Evolutionary conservation across 30 jellyfish, hydroid and myxozoan genomes (phyloP).

Genomic region (Aurelia aurita): DNA sequence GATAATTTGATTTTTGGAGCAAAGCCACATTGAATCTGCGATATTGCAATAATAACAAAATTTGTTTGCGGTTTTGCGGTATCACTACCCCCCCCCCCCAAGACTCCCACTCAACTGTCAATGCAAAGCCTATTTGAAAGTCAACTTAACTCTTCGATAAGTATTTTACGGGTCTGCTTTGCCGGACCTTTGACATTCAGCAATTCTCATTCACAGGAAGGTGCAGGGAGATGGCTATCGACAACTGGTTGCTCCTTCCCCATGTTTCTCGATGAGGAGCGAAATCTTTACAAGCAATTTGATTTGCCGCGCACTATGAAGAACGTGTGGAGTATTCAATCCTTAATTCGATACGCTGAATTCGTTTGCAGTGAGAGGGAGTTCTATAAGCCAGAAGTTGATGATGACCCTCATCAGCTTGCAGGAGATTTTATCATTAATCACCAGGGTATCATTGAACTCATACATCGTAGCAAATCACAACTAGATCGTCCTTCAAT

Average conservation of each 20-base stretch:
- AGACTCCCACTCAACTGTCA: too few relatives aligned
- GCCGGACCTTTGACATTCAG: too few relatives aligned
- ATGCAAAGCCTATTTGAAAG: too few relatives aligned
- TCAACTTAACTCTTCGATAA: too few relatives aligned
- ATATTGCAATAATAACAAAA: too few relatives aligned
- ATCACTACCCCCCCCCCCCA: too few relatives aligned
- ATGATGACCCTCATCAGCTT: constrained; percentile 94
- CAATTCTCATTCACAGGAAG: constrained; percentile 28
- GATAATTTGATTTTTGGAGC: too few relatives aligned
- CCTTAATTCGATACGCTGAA: constrained; percentile 78
- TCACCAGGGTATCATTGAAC: constrained; percentile 32
- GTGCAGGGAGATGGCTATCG: constrained; percentile 67
- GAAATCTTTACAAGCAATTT: constrained; percentile 69
- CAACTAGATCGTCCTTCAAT: constrained; percentile 84
- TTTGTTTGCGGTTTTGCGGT: too few relatives aligned
- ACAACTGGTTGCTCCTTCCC: constrained; percentile 77
- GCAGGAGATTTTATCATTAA: constrained; percentile 87
- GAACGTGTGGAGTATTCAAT: constrained; percentile 69
- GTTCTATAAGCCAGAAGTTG: constrained; percentile 67
- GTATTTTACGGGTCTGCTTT: too few relatives aligned
- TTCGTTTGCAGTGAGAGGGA: constrained; percentile 57
- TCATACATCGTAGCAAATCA: constrained; percentile 67
- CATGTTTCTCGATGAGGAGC: constrained; percentile 64
- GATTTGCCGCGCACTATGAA: constrained; percentile 66
- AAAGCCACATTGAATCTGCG: too few relatives aligned